These are phyloP conservation scores for Mesorhabditis belari DNA, from an alignment of 2,888 invertebrate genomes.

Conservation along the genomic window DNA sequence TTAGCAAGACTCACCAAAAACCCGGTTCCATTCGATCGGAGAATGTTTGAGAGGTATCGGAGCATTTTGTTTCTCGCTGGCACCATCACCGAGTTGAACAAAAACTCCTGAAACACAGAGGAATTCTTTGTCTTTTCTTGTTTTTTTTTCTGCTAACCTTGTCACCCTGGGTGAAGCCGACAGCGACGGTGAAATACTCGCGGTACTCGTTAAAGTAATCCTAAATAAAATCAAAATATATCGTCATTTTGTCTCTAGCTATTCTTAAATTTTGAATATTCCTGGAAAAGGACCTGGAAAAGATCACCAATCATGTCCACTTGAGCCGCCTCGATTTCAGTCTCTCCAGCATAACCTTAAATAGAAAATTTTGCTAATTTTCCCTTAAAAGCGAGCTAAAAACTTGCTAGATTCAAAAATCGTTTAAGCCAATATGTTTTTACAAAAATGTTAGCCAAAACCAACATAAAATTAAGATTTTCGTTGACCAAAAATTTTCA, in stretches of 20 bases:
- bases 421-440: no score
- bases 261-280: no score
- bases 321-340: constrained; percentile 22
- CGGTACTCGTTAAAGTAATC: constrained; percentile 22
- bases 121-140: background rate
- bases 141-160: constrained; percentile 3
- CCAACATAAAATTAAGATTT: no score
- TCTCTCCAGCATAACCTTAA: constrained; percentile 30
- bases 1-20: background rate
- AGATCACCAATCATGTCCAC: background rate
- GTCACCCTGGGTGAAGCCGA: constrained; percentile 27
- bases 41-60: background rate
- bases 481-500: no score
- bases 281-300: no score
- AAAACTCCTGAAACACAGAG: background rate
- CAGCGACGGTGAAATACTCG: constrained; percentile 16
- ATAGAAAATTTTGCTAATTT: no score
- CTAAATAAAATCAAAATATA: constrained; percentile 29
- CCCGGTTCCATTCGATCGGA: background rate
- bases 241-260: constrained; percentile 33
- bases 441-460: no score
- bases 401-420: no score
- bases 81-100: background rate
- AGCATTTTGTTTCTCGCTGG: background rate
- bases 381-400: no score